Base-by-base conservation (phyloP, 2,888 invertebrate genomes). In the Colletes collaris region DNA sequence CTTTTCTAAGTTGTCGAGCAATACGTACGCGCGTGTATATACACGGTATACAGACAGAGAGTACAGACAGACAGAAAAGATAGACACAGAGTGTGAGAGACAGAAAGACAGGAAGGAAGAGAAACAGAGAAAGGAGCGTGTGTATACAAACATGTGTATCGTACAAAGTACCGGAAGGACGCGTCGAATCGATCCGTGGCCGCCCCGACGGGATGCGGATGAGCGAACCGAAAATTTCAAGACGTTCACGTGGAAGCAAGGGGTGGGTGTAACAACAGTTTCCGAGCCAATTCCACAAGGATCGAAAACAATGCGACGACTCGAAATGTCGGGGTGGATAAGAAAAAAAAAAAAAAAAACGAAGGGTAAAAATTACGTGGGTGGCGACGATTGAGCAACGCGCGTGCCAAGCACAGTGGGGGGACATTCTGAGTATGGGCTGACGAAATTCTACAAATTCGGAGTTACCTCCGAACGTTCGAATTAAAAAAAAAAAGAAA, bases 331-430 rank as follows among this genome's bases (percentile, higher is more conserved):
- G 74, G 66, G 27, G 27, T 16, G 16, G 27, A 27, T 27, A 27
- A 27, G 2, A 27, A 79, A 83, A 58, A 27, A 27, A 27, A 79
- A 83, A 58, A 70, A 83, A 81, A 76, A 76, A 59, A 19, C 40
- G 40, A 73, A 27, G 52, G 74, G 74, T 81, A 62, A 82, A 55
- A 84, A 81, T 71, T 77, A 75, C 80, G 80, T 85, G 81, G 4
- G 40, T 10, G 46, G 11, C 35, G 59, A 49, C 27, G 68, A 56
- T 46, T 37, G 13, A 37, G 46, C 46, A 60, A 46, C 44, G 66
- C 19, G 55, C 46, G 55, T 44, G 55, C 46, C 44, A 58, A 58
- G 56, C 56, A 58, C 58, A 67, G 67, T 67, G 67, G 58, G 16
- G 16, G 27, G 35, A 27, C 40, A 37, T 16, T 19, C 37, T 49